Evolutionary conservation across 2,797 vertebrate genomes (phyloP).

Genomic region (Sebastes hopkinsi): DNA sequence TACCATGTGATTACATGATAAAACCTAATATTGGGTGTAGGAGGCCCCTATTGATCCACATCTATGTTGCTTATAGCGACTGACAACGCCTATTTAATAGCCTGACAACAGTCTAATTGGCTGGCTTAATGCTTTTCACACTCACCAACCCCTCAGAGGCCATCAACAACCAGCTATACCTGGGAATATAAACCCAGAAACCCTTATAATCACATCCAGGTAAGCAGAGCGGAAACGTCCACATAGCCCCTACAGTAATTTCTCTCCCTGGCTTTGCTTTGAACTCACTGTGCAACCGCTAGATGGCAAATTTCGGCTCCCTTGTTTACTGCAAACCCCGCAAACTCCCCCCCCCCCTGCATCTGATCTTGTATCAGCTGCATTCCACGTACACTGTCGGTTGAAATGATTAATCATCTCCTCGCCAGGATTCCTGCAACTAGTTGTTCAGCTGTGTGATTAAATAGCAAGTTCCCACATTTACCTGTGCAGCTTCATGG

Average conservation of each 20-base stretch:
- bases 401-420: slow-evolving; percentile 59
- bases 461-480: slow-evolving; percentile 37
- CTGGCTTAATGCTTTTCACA: slow-evolving; percentile 56
- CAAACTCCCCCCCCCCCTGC: slow-evolving; percentile 4
- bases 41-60: too few relatives aligned
- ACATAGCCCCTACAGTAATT: slow-evolving; percentile 30
- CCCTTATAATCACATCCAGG: slow-evolving; percentile 77
- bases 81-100: too few relatives aligned
- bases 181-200: slow-evolving; percentile 85
- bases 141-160: slow-evolving; percentile 70
- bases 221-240: slow-evolving; percentile 65
- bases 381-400: slow-evolving; percentile 1
- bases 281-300: slow-evolving; percentile 21
- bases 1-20: too few relatives aligned
- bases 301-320: slow-evolving; percentile 29
- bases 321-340: slow-evolving; percentile 8
- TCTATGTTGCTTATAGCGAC: too few relatives aligned
- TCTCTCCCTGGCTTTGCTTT: slow-evolving; percentile 53
- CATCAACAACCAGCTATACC: slow-evolving; percentile 78
- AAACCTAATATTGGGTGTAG: too few relatives aligned
- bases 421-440: slow-evolving; percentile 23
- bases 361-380: slow-evolving; percentile 26
- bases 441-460: slow-evolving; percentile 31
- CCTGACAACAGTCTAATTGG: too few relatives aligned
- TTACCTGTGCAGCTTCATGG: slow-evolving; percentile 40